A percentile compares a stretch with the other conserved stretches of the same genome.
phyloP scores from a whole-genome alignment of 2,888 invertebrate species.

The Hirtodrosophila confusa region DNA sequence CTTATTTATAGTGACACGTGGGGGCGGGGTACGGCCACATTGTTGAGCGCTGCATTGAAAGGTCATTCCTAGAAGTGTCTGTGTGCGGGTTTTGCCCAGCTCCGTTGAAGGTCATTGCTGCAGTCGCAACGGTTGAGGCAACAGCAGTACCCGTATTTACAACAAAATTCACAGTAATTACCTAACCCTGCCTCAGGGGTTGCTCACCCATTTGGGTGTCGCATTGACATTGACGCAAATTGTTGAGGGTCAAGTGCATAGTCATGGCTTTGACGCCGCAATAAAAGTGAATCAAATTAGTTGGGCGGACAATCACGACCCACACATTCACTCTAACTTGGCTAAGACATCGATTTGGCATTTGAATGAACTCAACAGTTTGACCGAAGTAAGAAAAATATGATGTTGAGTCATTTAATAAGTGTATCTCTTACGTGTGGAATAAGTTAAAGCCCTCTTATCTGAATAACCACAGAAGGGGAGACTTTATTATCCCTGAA shows the following conservation, averaged over 20 bases:
- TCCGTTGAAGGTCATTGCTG: slow-evolving; percentile 64
- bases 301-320: slow-evolving; percentile 23
- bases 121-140: slow-evolving; percentile 46
- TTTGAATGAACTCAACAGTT: slow-evolving; percentile 3
- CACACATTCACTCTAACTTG: not conserved
- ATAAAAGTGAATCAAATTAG: slow-evolving; percentile 67
- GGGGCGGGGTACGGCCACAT: slow-evolving; percentile 17
- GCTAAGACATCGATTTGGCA: not conserved
- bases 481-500: too few species aligned
- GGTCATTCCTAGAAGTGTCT: slow-evolving; percentile 62
- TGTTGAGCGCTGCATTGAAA: slow-evolving; percentile 59
- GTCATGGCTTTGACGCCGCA: slow-evolving; percentile 43
- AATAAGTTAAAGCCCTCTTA: too few species aligned
- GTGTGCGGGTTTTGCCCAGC: slow-evolving; percentile 42
- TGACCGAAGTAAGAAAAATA: not conserved
- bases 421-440: too few species aligned
- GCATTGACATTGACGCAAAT: slow-evolving; percentile 77
- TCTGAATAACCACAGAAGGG: too few species aligned
- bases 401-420: too few species aligned
- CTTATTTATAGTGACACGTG: slow-evolving; percentile 71
- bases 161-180: slow-evolving; percentile 46
- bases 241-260: slow-evolving; percentile 72
- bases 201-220: slow-evolving; percentile 21
- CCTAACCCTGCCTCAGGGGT: slow-evolving; percentile 22
- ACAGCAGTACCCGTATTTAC: slow-evolving; percentile 12